These are phyloP conservation scores for Myripristis murdjan DNA, from an alignment of 2,797 vertebrate species.

Conservation along the genomic window DNA sequence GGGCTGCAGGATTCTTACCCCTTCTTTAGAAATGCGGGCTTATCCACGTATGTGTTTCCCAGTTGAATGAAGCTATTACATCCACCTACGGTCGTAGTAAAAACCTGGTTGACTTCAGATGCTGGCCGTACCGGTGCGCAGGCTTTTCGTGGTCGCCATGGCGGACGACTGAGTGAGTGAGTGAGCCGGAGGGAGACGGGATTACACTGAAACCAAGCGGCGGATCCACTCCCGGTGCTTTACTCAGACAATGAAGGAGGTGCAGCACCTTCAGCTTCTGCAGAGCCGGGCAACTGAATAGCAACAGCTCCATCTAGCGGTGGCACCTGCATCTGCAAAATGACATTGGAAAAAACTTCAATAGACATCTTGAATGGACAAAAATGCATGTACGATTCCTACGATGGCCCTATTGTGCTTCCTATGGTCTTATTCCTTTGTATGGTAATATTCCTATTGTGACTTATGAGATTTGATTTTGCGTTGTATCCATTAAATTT, in stretches of 20 bases:
- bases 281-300: background rate
- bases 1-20: conserved; percentile 69
- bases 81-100: conserved; percentile 62
- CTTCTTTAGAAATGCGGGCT: conserved; percentile 63
- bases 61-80: conserved; percentile 45
- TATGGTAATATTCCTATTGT: too few species aligned
- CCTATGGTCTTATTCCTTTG: too few species aligned
- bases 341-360: background rate
- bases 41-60: conserved; percentile 63
- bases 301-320: conserved; percentile 74
- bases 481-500: too few species aligned
- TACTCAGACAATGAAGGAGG: conserved; percentile 77
- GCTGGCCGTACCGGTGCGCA: conserved; percentile 50
- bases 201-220: conserved; percentile 75
- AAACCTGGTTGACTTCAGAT: conserved; percentile 59
- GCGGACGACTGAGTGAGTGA: conserved; percentile 79
- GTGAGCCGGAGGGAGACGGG: conserved; percentile 68
- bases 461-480: too few species aligned
- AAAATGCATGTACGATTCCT: too few species aligned
- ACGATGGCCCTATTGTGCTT: too few species aligned
- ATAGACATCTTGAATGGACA: too few species aligned
- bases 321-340: background rate
- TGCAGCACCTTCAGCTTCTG: conserved; percentile 72
- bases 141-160: conserved; percentile 85
- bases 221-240: conserved; percentile 78